A percentile compares a stretch with the other conserved stretches of the same genome.
Conservation (phyloP, 2,113 vertebrate genomes). For the Chamaetylas fuelleborni region DNA sequence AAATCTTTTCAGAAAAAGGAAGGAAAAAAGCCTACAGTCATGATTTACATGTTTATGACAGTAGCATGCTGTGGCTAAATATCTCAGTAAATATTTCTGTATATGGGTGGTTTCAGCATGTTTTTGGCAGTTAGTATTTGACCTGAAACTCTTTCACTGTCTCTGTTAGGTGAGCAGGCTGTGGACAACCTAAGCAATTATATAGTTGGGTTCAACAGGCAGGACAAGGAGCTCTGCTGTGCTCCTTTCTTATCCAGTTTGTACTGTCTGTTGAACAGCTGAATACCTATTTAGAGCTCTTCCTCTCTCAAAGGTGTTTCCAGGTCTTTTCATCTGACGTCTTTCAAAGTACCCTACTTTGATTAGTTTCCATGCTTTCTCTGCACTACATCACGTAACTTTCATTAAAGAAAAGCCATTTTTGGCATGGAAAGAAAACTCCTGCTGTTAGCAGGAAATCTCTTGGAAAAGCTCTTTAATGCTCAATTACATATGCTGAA, state of each 20-base stretch:
- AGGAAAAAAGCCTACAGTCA: neutral
- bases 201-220: neutral
- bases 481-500: neutral
- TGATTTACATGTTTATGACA: neutral
- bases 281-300: neutral
- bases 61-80: neutral
- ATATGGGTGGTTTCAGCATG: neutral
- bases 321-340: neutral
- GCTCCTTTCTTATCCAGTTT: neutral
- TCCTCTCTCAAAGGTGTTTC: neutral
- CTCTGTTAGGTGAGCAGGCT: neutral
- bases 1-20: neutral
- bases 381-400: neutral
- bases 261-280: neutral
- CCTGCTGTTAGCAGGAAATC: neutral
- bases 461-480: neutral
- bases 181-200: neutral
- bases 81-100: neutral
- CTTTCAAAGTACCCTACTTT: constrained; percentile 11
- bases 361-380: neutral
- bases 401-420: constrained; percentile 31
- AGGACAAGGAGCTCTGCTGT: neutral
- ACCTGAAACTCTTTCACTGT: neutral
- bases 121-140: neutral
- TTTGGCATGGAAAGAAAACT: neutral